Evolutionary conservation across 2,888 invertebrate species (phyloP).

Genomic region (Phania funesta): DNA sequence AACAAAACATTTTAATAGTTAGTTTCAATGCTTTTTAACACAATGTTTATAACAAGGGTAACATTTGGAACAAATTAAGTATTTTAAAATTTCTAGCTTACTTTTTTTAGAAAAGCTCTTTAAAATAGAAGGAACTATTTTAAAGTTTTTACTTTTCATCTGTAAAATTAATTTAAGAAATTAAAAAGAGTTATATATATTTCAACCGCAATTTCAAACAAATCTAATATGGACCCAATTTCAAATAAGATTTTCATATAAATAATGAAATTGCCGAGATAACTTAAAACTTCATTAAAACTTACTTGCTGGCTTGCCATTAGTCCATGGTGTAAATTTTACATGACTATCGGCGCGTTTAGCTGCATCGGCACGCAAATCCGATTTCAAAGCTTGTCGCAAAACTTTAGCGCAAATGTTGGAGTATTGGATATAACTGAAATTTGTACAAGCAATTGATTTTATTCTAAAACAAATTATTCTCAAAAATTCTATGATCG

Average conservation of each 20-base stretch:
- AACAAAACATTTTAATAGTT: not conserved
- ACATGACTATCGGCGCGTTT: conserved; percentile 89
- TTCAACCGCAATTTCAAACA: no score
- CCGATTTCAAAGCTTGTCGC: conserved; percentile 89
- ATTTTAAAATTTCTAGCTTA: conserved; percentile 43
- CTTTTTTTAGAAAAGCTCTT: conserved; percentile 42
- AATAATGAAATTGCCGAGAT: no score
- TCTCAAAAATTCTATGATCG: no score
- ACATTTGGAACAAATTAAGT: not conserved
- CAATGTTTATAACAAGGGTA: not conserved
- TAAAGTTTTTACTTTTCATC: conserved; percentile 71
- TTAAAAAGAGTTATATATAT: conserved; percentile 13
- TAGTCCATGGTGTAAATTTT: conserved; percentile 92
- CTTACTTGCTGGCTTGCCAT: conserved; percentile 93
- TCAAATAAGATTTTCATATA: no score
- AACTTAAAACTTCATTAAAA: no score
- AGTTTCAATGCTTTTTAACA: not conserved
- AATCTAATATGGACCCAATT: no score
- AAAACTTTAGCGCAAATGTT: conserved; percentile 93
- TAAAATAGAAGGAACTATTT: conserved; percentile 50
- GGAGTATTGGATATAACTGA: conserved; percentile 97
- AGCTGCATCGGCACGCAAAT: conserved; percentile 86
- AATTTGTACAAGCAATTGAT: no score
- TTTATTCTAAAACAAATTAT: not conserved
- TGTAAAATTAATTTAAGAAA: conserved; percentile 69